A percentile compares a stretch with the other conserved stretches of the same genome.
Evolutionary conservation across 2,113 vertebrate species (phyloP).

Genomic region (Pseudopodoces humilis): DNA sequence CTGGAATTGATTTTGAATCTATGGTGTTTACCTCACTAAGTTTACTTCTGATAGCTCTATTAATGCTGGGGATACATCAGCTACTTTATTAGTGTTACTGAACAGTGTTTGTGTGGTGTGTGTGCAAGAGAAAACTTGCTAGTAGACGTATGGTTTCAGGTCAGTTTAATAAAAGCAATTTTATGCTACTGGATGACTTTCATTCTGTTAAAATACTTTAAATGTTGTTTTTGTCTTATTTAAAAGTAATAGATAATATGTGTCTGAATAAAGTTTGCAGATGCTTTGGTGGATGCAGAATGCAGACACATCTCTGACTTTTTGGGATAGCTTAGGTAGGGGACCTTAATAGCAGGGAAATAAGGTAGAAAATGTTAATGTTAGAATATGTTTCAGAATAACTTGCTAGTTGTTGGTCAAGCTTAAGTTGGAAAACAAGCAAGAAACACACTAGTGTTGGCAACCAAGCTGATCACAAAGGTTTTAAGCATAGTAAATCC

Average conservation of each 20-base stretch:
- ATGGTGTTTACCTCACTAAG: neutral
- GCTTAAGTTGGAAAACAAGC: neutral
- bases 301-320: neutral
- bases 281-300: neutral
- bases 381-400: neutral
- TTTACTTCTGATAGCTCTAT: neutral
- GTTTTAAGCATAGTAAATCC: neutral
- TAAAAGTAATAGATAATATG: neutral
- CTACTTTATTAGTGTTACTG: neutral
- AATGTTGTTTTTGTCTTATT: neutral
- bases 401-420: neutral
- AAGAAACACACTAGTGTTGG: neutral
- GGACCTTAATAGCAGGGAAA: neutral
- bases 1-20: neutral
- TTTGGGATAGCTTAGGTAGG: neutral
- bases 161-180: neutral
- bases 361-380: neutral
- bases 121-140: neutral
- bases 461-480: neutral
- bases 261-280: neutral
- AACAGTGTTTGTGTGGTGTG: accelerated
- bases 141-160: neutral
- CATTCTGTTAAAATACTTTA: neutral
- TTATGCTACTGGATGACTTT: neutral
- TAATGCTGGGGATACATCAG: neutral